These are phyloP conservation scores for Carcinoscorpius rotundicauda DNA, from an alignment of 1,140 invertebrate genomes.

Conservation along the genomic window DNA sequence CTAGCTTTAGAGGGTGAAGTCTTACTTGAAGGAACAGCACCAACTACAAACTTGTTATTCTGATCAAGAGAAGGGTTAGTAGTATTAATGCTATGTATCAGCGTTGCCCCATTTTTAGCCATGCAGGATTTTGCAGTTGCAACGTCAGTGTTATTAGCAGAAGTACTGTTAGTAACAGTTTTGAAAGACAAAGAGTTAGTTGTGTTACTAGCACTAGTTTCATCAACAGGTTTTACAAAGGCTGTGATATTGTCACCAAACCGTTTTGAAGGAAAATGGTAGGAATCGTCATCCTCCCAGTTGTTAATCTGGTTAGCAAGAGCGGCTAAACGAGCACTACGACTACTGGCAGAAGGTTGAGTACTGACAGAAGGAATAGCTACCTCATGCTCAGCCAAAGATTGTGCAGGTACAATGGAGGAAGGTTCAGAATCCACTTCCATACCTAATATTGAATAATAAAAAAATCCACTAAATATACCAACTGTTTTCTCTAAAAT, in stretches of 20 bases:
- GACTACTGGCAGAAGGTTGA: slow-evolving; percentile 2
- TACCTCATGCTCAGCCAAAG: background rate
- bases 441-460: no score
- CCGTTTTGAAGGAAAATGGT: slow-evolving; percentile 8
- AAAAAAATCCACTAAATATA: no score
- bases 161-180: no score
- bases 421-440: background rate
- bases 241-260: no score
- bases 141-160: no score
- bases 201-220: no score
- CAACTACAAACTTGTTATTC: background rate
- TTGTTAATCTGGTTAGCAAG: slow-evolving; percentile 15
- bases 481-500: no score
- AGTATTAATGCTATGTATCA: slow-evolving; percentile 9
- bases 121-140: no score
- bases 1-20: no score
- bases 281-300: slow-evolving; percentile 14
- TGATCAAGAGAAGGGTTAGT: background rate
- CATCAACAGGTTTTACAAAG: no score
- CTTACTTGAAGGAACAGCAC: background rate
- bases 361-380: background rate
- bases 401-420: background rate
- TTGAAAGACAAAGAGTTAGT: no score
- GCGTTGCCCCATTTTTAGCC: no score
- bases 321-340: slow-evolving; percentile 3